Conservation (phyloP, 1,140 invertebrate species). For the Caenorhabditis latens region DNA sequence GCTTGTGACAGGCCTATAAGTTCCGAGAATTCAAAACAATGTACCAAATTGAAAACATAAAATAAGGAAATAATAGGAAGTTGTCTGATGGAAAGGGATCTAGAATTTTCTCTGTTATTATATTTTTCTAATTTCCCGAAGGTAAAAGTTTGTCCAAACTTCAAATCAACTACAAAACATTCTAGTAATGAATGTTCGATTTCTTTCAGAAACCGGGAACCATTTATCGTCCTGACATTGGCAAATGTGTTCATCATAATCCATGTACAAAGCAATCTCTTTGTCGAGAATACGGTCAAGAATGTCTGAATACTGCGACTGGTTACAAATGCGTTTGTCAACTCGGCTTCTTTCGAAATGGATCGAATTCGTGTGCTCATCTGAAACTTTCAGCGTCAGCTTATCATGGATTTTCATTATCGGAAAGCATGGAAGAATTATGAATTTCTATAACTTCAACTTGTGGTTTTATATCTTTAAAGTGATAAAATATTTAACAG, state of each 20-base stretch:
- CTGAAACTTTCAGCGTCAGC: background rate
- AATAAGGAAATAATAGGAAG: too few species aligned
- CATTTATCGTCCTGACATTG: constrained; percentile 49
- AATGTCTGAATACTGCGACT: constrained; percentile 45
- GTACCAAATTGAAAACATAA: too few species aligned
- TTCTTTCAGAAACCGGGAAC: constrained; percentile 17
- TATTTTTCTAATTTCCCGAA: too few species aligned
- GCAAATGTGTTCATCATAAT: constrained; percentile 57
- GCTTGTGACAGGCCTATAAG: too few species aligned
- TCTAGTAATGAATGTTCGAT: too few species aligned
- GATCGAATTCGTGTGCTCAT: constrained; percentile 27
- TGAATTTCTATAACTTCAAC: background rate
- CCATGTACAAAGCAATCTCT: constrained; percentile 51
- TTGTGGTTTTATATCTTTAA: background rate
- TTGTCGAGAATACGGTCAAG: constrained; percentile 52
- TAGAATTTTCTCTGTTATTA: too few species aligned
- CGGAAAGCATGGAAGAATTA: constrained; percentile 14
- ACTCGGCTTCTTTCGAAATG: constrained; percentile 52
- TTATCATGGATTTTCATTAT: constrained; percentile 43
- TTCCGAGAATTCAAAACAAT: too few species aligned
- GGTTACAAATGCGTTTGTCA: constrained; percentile 60
- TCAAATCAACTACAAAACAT: too few species aligned
- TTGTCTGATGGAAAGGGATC: too few species aligned
- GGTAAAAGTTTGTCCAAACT: too few species aligned
- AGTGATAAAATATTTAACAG: too few species aligned